These are phyloP conservation scores for human (Homo sapiens) DNA, from an alignment of 2,113 vertebrate genomes.

Conservation along the genomic window GRCh38 chr2:202669501-202670000, in stretches of 20 bases:
- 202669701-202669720: neutral
- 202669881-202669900: neutral
- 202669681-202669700: slow-evolving; percentile 56
- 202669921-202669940: neutral
- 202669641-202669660: slow-evolving; percentile 56
- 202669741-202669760: slow-evolving; percentile 15
- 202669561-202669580: slow-evolving; percentile 30
- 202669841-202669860: slow-evolving; percentile 16
- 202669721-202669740: neutral
- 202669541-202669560: slow-evolving; percentile 36
- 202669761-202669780: neutral
- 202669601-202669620: slow-evolving; percentile 26
- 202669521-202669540: slow-evolving; percentile 7
- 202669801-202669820: neutral
- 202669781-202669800: slow-evolving; percentile 5
- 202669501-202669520: neutral
- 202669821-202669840: neutral
- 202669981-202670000: neutral
- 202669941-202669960: neutral
- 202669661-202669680: slow-evolving; percentile 57
- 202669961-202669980: neutral
- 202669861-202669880: neutral
- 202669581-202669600: slow-evolving; percentile 24
- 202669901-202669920: neutral
- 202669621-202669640: slow-evolving; percentile 46